phyloP scores from a whole-genome alignment of 1,140 invertebrate genomes.

The Bombus confusus region DNA sequence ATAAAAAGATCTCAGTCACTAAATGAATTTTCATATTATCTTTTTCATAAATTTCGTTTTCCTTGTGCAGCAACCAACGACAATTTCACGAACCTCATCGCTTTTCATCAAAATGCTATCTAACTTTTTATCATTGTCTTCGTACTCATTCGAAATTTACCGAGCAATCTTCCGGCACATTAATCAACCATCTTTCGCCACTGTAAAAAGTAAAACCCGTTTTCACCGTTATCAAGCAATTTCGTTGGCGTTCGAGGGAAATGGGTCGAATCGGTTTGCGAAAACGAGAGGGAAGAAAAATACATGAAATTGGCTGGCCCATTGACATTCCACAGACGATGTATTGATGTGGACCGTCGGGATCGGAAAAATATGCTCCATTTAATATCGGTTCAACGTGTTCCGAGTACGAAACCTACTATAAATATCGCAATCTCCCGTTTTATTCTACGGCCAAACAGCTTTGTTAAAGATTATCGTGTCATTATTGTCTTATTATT shows the following conservation, averaged over 20 bases:
- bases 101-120: too few species aligned
- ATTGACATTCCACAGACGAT: conserved; percentile 12
- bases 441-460: not conserved
- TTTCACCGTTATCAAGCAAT: conserved; percentile 1
- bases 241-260: conserved; percentile 10
- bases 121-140: too few species aligned
- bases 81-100: too few species aligned
- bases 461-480: not conserved
- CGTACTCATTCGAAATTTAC: not conserved
- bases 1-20: too few species aligned
- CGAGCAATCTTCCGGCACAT: conserved; percentile 7
- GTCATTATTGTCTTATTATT: not conserved
- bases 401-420: not conserved
- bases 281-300: not conserved
- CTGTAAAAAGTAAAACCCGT: not conserved
- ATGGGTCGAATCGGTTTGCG: not conserved
- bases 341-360: conserved; percentile 16
- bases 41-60: too few species aligned
- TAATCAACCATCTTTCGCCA: conserved; percentile 6
- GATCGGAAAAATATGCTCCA: conserved; percentile 13
- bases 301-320: not conserved
- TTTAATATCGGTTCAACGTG: conserved; percentile 33
- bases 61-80: too few species aligned
- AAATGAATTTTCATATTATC: too few species aligned
- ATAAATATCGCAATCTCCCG: not conserved